phyloP scores from a whole-genome alignment of 1,140 invertebrate genomes.

The Microvelia longipes region DNA sequence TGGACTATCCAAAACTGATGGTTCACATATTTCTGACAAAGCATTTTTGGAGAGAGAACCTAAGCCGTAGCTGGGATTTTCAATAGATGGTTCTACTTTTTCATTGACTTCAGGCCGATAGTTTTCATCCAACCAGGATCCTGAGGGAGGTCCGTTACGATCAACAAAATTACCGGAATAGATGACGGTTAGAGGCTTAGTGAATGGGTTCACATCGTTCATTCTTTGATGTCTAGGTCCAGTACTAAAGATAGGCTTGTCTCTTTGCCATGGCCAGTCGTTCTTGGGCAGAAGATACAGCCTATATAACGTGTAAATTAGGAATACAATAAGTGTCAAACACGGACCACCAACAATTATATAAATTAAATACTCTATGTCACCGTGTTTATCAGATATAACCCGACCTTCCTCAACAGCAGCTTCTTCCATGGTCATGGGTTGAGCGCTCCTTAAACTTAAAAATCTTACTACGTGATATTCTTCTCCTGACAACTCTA shows the following conservation, averaged over 20 bases:
- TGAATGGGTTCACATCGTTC: constrained; percentile 10
- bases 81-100: constrained; percentile 7
- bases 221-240: constrained; percentile 17
- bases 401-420: constrained; percentile 12
- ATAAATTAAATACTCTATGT: constrained; percentile 25
- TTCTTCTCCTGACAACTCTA: constrained; percentile 29
- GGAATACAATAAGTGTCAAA: constrained; percentile 18
- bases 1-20: constrained; percentile 17
- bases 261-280: constrained; percentile 23
- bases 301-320: constrained; percentile 20
- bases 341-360: constrained; percentile 21
- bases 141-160: constrained; percentile 18
- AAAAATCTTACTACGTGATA: constrained; percentile 26
- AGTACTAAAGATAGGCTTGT: constrained; percentile 13
- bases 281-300: constrained; percentile 16
- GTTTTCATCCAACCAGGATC: constrained; percentile 23
- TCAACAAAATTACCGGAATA: constrained; percentile 26
- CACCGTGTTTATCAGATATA: constrained; percentile 19
- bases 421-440: constrained; percentile 18
- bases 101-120: constrained; percentile 9
- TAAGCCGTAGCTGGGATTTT: constrained; percentile 16
- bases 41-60: constrained; percentile 13
- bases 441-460: constrained; percentile 20
- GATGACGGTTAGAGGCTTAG: constrained; percentile 22
- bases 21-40: constrained; percentile 13